A percentile compares a stretch with the other conserved stretches of the same genome.
Conservation (phyloP, 2,113 vertebrate genomes). For the Neogobius melanostomus region DNA sequence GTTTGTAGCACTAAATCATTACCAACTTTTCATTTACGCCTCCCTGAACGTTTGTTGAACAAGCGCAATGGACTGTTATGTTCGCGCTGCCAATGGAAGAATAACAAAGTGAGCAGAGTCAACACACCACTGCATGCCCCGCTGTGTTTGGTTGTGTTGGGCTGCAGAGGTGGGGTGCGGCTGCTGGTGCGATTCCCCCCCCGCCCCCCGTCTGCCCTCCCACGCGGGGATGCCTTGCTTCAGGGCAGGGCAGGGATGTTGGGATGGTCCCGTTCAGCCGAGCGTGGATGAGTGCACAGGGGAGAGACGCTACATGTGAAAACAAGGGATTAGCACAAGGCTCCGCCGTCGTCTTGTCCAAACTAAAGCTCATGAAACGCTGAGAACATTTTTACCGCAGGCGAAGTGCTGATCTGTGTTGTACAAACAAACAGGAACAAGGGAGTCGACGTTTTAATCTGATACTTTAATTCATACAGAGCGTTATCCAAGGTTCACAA, state of each 20-base stretch:
- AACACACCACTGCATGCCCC: conserved; percentile 61
- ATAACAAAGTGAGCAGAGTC: conserved; percentile 43
- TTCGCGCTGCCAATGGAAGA: conserved; percentile 48
- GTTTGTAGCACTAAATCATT: conserved; percentile 21
- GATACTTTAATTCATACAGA: neutral
- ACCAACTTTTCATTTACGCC: conserved; percentile 28
- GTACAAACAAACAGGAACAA: conserved; percentile 32
- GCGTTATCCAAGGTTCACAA: too few species aligned
- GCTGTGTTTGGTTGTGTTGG: conserved; percentile 45
- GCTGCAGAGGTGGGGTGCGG: conserved; percentile 41
- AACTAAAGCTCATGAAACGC: conserved; percentile 44
- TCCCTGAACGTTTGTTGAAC: conserved; percentile 20
- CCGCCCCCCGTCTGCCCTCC: conserved; percentile 24
- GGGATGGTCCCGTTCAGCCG: conserved; percentile 53
- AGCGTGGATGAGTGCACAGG: conserved; percentile 66
- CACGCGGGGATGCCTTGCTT: conserved; percentile 58
- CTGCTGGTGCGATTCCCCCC: conserved; percentile 9
- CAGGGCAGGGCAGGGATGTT: conserved; percentile 20
- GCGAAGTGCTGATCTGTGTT: conserved; percentile 21
- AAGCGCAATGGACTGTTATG: conserved; percentile 39
- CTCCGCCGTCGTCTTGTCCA: conserved; percentile 56
- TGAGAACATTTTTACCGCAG: conserved; percentile 33
- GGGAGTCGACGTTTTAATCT: conserved; percentile 20
- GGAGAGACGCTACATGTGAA: conserved; percentile 50
- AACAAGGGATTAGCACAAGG: conserved; percentile 59